A percentile compares a stretch with the other conserved stretches of the same genome.
phyloP scores from a whole-genome alignment of 53 echinoderm and acorn worm species.

The Apostichopus leukothele region DNA sequence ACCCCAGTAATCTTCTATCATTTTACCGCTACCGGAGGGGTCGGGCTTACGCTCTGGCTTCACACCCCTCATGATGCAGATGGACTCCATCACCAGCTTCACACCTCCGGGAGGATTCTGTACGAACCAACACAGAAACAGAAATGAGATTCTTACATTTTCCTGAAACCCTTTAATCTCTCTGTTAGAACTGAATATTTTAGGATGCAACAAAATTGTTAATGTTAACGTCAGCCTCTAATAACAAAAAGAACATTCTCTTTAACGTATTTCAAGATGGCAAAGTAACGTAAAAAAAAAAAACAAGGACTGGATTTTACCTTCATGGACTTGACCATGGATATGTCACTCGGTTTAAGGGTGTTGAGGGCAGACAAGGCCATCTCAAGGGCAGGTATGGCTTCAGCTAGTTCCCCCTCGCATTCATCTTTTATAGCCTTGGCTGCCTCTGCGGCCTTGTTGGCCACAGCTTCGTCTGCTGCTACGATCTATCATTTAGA shows the following conservation, averaged over 20 bases:
- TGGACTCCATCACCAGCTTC: conserved; percentile 90
- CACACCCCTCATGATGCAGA: conserved; percentile 94
- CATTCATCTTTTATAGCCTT: conserved; percentile 93
- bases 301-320: conserved; percentile 37
- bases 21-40: conserved; percentile 89
- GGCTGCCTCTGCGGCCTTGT: conserved; percentile 79
- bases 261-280: too few species aligned
- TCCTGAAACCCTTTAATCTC: too few species aligned
- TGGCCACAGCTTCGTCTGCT: conserved; percentile 97
- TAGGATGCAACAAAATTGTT: too few species aligned
- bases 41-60: conserved; percentile 96
- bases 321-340: conserved; percentile 99
- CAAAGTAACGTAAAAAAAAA: too few species aligned
- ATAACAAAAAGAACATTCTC: too few species aligned
- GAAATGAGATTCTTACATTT: too few species aligned
- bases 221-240: too few species aligned
- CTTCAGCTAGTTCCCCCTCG: conserved; percentile 93
- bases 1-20: conserved; percentile 99
- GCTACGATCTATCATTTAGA: conserved; percentile 67
- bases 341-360: conserved; percentile 95
- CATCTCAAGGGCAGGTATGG: conserved; percentile 94
- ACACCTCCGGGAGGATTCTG: conserved; percentile 95
- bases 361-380: conserved; percentile 86
- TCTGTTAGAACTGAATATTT: too few species aligned
- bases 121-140: background rate